Evolutionary conservation across 2,113 vertebrate genomes (phyloP).

Genomic region (Holacanthus passer): DNA sequence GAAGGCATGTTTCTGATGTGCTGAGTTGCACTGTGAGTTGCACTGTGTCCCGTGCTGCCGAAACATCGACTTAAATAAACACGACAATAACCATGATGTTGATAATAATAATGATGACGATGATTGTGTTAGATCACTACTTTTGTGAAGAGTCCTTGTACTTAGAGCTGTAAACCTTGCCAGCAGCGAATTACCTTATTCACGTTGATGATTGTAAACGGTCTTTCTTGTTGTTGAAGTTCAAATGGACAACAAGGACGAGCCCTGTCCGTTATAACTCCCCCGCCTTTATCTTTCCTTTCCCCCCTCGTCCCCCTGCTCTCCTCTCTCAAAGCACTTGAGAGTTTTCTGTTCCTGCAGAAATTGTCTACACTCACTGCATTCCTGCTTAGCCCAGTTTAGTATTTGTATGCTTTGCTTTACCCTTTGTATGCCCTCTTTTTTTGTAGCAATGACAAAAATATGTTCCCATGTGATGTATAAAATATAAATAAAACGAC

Average conservation of each 20-base stretch:
- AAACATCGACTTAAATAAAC: constrained; percentile 63
- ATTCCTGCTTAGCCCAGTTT: constrained; percentile 68
- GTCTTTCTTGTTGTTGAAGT: constrained; percentile 21
- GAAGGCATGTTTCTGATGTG: constrained; percentile 65
- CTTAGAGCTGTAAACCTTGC: constrained; percentile 34
- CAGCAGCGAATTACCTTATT: constrained; percentile 33
- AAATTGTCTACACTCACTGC: constrained; percentile 69
- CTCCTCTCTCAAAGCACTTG: constrained; percentile 75
- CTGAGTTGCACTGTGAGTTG: constrained; percentile 71
- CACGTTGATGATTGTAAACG: constrained; percentile 59
- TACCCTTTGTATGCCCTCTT: constrained; percentile 47
- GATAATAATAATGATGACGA: constrained; percentile 30
- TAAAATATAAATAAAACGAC: constrained; percentile 77
- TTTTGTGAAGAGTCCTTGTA: constrained; percentile 34
- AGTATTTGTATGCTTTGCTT: constrained; percentile 66
- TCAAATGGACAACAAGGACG: constrained; percentile 40
- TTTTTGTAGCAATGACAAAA: constrained; percentile 70
- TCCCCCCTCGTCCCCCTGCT: background rate
- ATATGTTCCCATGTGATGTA: constrained; percentile 70
- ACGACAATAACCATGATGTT: constrained; percentile 24
- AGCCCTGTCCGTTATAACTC: constrained; percentile 36
- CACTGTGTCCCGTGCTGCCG: constrained; percentile 64
- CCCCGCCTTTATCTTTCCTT: background rate
- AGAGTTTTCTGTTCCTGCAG: constrained; percentile 71
- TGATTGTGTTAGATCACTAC: constrained; percentile 52